These are phyloP conservation scores for Thelaira solivaga DNA, from an alignment of 2,888 invertebrate species.

Conservation along the genomic window DNA sequence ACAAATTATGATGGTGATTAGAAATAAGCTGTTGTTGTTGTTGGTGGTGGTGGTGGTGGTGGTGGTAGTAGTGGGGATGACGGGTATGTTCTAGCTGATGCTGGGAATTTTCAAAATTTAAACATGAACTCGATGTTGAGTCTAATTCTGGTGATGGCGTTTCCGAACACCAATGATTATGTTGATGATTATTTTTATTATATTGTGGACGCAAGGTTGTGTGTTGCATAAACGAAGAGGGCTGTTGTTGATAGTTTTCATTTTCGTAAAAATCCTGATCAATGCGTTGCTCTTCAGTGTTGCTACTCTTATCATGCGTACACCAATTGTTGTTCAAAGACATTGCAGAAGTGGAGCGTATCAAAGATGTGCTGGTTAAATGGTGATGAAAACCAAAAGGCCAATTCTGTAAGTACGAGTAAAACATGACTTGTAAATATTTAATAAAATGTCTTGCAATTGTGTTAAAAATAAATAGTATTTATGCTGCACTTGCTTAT, in stretches of 20 bases:
- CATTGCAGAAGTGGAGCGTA: constrained; percentile 22
- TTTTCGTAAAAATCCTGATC: constrained; percentile 26
- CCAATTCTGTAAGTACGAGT: constrained; percentile 84
- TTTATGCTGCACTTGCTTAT: constrained; percentile 8
- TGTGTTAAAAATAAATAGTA: background rate
- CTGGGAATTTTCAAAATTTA: constrained; percentile 33
- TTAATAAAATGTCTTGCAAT: too few relatives aligned
- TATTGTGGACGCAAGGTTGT: background rate
- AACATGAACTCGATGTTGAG: constrained; percentile 19
- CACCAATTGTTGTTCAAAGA: constrained; percentile 34
- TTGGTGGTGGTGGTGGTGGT: background rate
- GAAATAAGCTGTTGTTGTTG: background rate
- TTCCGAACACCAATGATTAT: constrained; percentile 49
- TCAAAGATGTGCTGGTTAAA: constrained; percentile 29
- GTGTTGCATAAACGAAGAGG: background rate
- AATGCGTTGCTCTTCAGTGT: constrained; percentile 8
- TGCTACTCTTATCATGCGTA: constrained; percentile 22
- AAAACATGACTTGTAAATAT: constrained; percentile 43
- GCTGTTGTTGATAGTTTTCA: constrained; percentile 40
- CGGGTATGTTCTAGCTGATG: constrained; percentile 32
- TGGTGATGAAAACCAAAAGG: constrained; percentile 86
- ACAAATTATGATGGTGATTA: constrained; percentile 28
- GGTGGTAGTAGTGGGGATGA: background rate
- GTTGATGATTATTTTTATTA: constrained; percentile 25
- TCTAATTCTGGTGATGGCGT: constrained; percentile 53